phyloP scores from a whole-genome alignment of 2,113 vertebrate genomes.

The Falco punctatus region DNA sequence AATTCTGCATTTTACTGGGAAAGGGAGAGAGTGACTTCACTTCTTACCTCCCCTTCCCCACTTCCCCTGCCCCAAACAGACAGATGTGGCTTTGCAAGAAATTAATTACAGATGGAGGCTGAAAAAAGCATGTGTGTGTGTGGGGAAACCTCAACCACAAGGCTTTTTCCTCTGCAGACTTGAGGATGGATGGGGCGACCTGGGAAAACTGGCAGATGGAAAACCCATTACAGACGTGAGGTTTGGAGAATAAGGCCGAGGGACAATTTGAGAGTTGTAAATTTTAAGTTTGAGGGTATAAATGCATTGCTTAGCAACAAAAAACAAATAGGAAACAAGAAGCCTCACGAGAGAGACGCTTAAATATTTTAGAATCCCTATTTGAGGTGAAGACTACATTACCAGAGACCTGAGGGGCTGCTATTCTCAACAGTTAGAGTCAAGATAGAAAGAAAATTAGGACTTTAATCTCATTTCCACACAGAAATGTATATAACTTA shows the following conservation, averaged over 20 bases:
- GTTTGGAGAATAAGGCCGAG: conserved; percentile 29
- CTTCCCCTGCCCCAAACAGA: conserved; percentile 9
- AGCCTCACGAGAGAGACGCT: conserved; percentile 57
- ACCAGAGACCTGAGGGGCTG: conserved; percentile 49
- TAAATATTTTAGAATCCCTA: conserved; percentile 68
- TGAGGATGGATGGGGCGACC: conserved; percentile 45
- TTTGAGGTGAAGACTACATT: conserved; percentile 62
- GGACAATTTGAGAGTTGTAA: conserved; percentile 62
- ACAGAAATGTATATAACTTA: neutral
- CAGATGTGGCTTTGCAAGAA: conserved; percentile 59
- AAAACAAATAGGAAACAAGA: conserved; percentile 80
- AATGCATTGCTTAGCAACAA: conserved; percentile 76
- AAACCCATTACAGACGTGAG: conserved; percentile 75
- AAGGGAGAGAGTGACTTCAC: conserved; percentile 64
- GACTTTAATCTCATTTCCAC: neutral
- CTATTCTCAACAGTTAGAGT: neutral
- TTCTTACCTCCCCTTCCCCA: conserved; percentile 33
- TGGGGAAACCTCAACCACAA: neutral
- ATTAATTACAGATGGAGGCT: conserved; percentile 67
- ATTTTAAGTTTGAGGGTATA: conserved; percentile 66
- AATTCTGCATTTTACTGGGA: conserved; percentile 27
- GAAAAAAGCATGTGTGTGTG: neutral
- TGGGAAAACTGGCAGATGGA: conserved; percentile 68
- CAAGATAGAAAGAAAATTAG: neutral
- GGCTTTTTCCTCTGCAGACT: conserved; percentile 55